Percentiles rank a stretch among this genome's conserved stretches.
Evolutionary conservation across 2,888 invertebrate genomes (phyloP).

Genomic region (Willowsia nigromaculata): DNA sequence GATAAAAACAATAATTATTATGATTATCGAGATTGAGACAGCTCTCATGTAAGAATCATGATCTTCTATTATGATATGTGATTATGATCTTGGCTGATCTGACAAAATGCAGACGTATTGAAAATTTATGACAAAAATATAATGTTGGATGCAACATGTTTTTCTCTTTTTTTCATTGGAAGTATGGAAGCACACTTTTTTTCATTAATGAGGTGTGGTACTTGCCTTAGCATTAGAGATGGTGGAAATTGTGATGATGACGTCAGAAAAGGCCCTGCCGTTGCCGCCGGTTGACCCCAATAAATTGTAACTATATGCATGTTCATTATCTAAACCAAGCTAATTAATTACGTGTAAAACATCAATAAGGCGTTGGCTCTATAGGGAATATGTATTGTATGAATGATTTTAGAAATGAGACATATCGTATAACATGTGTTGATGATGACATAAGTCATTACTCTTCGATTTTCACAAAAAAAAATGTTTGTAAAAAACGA

Average conservation of each 20-base stretch:
- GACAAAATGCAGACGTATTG: too few relatives aligned
- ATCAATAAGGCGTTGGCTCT: too few relatives aligned
- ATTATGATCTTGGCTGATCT: neutral
- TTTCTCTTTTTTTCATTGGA: neutral
- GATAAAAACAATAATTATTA: neutral
- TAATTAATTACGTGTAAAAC: too few relatives aligned
- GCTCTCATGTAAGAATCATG: neutral
- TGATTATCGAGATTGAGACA: neutral
- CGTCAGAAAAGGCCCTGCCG: constrained; percentile 76
- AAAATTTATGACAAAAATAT: too few relatives aligned
- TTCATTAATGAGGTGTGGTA: constrained; percentile 24
- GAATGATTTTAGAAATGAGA: neutral
- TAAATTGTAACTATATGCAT: too few relatives aligned
- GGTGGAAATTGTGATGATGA: constrained; percentile 35
- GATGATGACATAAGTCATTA: neutral
- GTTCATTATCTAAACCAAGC: neutral
- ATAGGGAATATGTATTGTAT: neutral
- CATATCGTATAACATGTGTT: neutral
- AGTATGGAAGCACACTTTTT: neutral
- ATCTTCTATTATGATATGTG: neutral
- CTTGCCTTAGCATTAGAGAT: neutral
- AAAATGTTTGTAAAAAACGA: neutral
- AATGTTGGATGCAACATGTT: neutral
- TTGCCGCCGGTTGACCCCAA: constrained; percentile 73
- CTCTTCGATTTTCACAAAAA: neutral